phyloP scores from a whole-genome alignment of 2,888 invertebrate genomes.

The Penaeus monodon region DNA sequence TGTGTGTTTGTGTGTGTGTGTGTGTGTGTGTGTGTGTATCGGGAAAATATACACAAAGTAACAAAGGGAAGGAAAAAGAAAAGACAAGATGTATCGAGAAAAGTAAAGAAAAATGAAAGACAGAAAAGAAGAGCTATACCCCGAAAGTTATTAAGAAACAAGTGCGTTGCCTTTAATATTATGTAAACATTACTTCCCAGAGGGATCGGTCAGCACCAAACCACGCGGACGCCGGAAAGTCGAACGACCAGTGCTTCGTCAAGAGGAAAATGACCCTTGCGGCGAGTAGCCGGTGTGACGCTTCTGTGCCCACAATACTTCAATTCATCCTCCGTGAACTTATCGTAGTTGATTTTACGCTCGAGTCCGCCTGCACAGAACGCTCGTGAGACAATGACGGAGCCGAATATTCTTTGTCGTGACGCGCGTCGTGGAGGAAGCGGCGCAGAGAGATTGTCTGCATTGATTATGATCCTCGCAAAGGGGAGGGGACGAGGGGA shows the following conservation, averaged over 20 bases:
- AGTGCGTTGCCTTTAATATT: too few relatives aligned
- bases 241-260: background rate
- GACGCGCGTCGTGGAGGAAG: background rate
- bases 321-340: conserved; percentile 8
- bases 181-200: too few relatives aligned
- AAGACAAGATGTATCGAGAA: background rate
- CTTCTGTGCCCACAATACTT: background rate
- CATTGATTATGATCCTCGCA: background rate
- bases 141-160: too few relatives aligned
- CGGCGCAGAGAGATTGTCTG: background rate
- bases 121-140: too few relatives aligned
- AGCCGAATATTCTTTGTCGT: background rate
- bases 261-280: background rate
- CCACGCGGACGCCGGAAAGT: too few relatives aligned
- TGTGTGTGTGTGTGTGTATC: background rate
- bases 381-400: conserved; percentile 3
- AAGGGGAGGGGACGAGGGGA: background rate
- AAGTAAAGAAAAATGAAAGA: background rate
- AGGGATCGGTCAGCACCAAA: too few relatives aligned
- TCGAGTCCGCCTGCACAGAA: background rate
- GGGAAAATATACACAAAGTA: background rate
- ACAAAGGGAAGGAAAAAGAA: background rate
- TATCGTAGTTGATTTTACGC: conserved; percentile 14
- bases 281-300: background rate
- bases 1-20: too few relatives aligned